phyloP scores from a whole-genome alignment of 2,888 invertebrate species.

The Willowsia nigromaculata region DNA sequence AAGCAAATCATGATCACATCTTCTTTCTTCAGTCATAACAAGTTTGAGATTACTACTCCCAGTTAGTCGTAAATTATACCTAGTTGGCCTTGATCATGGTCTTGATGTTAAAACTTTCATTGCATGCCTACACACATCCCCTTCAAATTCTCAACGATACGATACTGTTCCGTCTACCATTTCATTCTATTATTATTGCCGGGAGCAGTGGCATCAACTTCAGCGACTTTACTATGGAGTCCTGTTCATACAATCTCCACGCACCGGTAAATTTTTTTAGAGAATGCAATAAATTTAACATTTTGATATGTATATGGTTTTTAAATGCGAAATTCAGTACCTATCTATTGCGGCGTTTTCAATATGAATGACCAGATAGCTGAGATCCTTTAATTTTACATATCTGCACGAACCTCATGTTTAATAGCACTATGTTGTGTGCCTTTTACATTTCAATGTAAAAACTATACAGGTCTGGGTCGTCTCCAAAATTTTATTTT shows the following conservation, averaged over 20 bases:
- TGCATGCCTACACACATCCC: neutral
- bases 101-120: conserved; percentile 49
- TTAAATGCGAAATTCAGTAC: too few species aligned
- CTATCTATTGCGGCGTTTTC: too few species aligned
- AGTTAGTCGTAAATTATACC: conserved; percentile 14
- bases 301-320: too few species aligned
- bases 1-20: neutral
- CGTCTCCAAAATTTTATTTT: neutral
- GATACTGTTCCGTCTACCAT: neutral
- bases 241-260: neutral
- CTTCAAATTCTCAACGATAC: neutral
- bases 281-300: too few species aligned
- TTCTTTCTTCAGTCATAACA: conserved; percentile 21
- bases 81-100: conserved; percentile 68
- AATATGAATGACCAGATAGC: too few species aligned
- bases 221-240: neutral
- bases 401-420: too few species aligned
- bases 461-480: conserved; percentile 22
- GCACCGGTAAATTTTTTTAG: neutral
- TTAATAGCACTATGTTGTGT: too few species aligned
- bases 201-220: neutral
- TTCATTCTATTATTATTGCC: conserved; percentile 5
- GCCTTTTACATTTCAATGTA: too few species aligned
- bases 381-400: too few species aligned
- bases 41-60: too few species aligned